Percentiles rank a stretch among this genome's conserved stretches.
Evolutionary conservation across 2,113 vertebrate genomes (phyloP).

Genomic region (Perognathus longimembris): DNA sequence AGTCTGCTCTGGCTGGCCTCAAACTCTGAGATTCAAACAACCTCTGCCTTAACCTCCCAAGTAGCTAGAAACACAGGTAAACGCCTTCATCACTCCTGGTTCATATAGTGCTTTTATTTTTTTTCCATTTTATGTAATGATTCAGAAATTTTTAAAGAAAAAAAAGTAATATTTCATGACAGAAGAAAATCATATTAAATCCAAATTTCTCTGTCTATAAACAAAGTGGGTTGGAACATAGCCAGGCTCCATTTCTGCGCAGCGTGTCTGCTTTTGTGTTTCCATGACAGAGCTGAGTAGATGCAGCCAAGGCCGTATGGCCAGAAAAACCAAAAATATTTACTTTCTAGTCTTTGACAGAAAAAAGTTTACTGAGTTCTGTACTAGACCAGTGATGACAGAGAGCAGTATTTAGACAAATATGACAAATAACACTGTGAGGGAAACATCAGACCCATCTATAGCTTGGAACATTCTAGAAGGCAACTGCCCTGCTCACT

Average conservation of each 20-base stretch:
- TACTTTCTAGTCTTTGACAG: constrained; percentile 41
- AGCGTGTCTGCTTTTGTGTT: background rate
- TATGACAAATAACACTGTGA: background rate
- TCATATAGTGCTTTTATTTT: too few relatives aligned
- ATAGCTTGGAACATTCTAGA: background rate
- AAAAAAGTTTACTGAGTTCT: constrained; percentile 27
- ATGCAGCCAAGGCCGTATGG: constrained; percentile 14
- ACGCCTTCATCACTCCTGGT: too few relatives aligned
- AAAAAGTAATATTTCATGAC: constrained; percentile 28
- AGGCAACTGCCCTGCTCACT: background rate
- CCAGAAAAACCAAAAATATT: constrained; percentile 55
- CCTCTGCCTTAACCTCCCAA: background rate
- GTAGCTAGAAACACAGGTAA: background rate
- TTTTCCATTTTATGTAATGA: background rate
- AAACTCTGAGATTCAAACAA: background rate
- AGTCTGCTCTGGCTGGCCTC: background rate
- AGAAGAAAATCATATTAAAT: constrained; percentile 57
- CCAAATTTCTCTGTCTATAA: constrained; percentile 40
- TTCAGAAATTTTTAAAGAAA: constrained; percentile 18
- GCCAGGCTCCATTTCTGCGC: background rate
- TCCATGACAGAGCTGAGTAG: background rate
- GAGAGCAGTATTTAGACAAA: background rate
- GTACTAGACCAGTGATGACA: background rate
- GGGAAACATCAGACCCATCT: background rate
- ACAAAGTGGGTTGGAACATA: constrained; percentile 11